Conservation (phyloP, 1,140 invertebrate genomes). For the Artemia franciscana region DNA sequence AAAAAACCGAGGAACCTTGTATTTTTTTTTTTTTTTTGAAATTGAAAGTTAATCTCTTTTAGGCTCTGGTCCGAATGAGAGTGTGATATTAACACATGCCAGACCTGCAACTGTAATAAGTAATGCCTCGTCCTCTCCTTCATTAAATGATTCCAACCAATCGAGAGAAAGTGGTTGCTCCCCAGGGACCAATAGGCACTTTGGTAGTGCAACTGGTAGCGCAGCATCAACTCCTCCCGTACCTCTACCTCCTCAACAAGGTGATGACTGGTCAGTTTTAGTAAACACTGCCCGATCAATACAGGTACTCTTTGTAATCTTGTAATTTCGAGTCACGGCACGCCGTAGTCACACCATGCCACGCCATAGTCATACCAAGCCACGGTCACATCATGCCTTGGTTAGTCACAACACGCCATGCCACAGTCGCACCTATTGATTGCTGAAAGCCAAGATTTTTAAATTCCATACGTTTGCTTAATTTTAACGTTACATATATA, state of each 20-base stretch:
- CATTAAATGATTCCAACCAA: constrained; percentile 28
- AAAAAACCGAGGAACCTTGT: neutral
- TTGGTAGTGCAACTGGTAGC: neutral
- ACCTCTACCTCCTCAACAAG: neutral
- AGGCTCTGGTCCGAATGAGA: constrained; percentile 13
- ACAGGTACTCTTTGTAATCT: too few species aligned
- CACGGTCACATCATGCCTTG: too few species aligned
- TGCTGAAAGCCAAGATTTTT: too few species aligned
- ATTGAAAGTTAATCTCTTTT: too few species aligned
- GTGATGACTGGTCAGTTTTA: neutral
- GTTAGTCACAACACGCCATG: too few species aligned
- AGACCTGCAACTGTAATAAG: constrained; percentile 44
- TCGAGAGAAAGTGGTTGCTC: neutral
- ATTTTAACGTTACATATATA: too few species aligned
- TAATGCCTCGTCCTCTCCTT: constrained; percentile 33
- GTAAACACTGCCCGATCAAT: neutral
- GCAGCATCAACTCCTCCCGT: neutral
- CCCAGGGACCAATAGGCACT: neutral
- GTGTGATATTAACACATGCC: constrained; percentile 43
- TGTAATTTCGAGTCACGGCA: too few species aligned
- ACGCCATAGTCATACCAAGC: too few species aligned
- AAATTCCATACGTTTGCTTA: too few species aligned
- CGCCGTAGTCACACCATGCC: too few species aligned
- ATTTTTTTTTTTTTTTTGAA: too few species aligned
- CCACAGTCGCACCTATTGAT: too few species aligned